These are phyloP conservation scores for Rhinoderma darwinii DNA, from an alignment of 2,113 vertebrate genomes.

Conservation along the genomic window DNA sequence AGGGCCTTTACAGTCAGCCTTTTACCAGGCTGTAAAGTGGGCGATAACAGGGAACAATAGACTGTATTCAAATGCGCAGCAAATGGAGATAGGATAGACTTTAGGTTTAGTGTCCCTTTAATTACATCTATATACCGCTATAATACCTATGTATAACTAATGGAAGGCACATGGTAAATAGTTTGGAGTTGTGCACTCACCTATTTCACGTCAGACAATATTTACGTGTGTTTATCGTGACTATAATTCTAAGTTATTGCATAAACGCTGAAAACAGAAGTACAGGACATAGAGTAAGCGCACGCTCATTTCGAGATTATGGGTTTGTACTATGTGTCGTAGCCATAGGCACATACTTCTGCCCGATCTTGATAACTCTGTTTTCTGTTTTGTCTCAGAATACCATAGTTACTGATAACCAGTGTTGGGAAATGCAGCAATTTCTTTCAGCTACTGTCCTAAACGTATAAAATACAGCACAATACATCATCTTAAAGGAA, in stretches of 20 bases:
- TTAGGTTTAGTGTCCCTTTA: too few relatives aligned
- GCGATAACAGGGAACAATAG: too few relatives aligned
- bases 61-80: too few relatives aligned
- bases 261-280: not conserved
- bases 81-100: too few relatives aligned
- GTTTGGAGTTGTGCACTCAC: not conserved
- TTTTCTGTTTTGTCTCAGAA: not conserved
- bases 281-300: not conserved
- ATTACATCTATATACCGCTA: too few relatives aligned
- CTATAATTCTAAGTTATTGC: not conserved
- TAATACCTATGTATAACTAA: too few relatives aligned
- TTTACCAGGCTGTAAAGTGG: too few relatives aligned
- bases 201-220: not conserved
- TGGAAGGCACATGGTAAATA: too few relatives aligned
- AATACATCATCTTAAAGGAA: not conserved
- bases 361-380: not conserved
- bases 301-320: not conserved
- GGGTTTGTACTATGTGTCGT: not conserved
- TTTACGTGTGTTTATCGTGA: not conserved
- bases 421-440: not conserved
- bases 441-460: not conserved
- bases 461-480: not conserved
- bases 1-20: too few relatives aligned
- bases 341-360: conserved; percentile 5
- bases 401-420: not conserved